Conservation (phyloP, 2,113 vertebrate species). For the Synodontis membranacea region DNA sequence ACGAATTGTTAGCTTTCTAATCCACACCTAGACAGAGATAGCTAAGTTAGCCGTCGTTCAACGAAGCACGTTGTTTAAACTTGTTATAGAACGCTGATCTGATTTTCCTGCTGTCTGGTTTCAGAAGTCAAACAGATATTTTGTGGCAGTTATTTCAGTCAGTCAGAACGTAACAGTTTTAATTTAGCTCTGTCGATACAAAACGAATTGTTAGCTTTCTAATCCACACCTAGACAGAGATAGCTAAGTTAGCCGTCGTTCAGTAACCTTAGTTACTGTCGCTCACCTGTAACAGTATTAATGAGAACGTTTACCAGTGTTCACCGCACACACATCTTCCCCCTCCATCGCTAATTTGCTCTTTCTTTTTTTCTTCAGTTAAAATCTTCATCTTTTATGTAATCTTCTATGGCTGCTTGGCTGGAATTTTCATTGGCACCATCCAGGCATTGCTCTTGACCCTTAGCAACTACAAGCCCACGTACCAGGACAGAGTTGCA, state of each 20-base stretch:
- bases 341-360: background rate
- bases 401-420: slow-evolving; percentile 96
- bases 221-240: background rate
- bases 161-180: background rate
- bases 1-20: background rate
- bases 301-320: background rate
- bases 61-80: too few relatives aligned
- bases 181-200: background rate
- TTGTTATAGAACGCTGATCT: too few relatives aligned
- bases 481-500: slow-evolving; percentile 96
- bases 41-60: background rate
- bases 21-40: background rate
- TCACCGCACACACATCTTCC: background rate
- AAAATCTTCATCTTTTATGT: slow-evolving; percentile 96
- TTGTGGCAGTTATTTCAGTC: background rate
- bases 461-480: slow-evolving; percentile 87
- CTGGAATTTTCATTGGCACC: slow-evolving; percentile 96
- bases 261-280: background rate
- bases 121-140: background rate
- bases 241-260: background rate
- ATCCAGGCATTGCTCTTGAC: slow-evolving; percentile 97
- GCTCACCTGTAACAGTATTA: background rate
- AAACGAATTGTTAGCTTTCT: background rate
- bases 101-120: background rate
- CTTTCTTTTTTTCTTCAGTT: slow-evolving; percentile 71